Evolutionary conservation across 2,797 vertebrate genomes (phyloP), one percentile per base, ranked within the genome.

Genomic region (Poeciliopsis gracilis): DNA sequence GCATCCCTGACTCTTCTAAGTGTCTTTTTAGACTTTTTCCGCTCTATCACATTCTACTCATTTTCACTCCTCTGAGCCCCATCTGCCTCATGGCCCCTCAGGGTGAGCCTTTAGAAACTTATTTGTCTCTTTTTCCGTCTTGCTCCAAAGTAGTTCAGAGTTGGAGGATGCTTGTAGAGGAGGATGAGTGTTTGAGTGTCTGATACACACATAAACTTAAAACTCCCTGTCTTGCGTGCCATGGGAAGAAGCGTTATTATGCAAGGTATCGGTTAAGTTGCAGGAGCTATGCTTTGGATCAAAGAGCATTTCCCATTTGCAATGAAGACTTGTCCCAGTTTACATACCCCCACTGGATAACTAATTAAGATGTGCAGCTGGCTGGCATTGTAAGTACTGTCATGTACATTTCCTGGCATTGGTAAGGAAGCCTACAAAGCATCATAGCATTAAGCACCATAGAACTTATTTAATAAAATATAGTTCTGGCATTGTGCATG

Each of bases 11-110:
- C 85, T 90, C 86, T 88, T 85, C 86, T 88, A 90, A 88, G 84
- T 87, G 85, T 91, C 88, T 92, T 93, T 94, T 84, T 84, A 91
- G 85, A 88, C 88, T 89, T 88, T 91, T 95, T 94, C 91, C 92
- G 92, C 92, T 91, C 90, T 84, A 90, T 88, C 87, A 89, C 82
- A 89, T 91, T 92, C 93, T 81, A 93, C 94, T 95, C 91, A 94
- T 93, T 93, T 90, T 89, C 82, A 79, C 88, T 91, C 85, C 88
- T 93, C 87, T 81, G 81, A 86, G 85, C 77, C 82, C 86, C 88
- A 93, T 93, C 85, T 89, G 87, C 87, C 86, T 93, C 80, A 66
- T 33, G 13, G 84, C 88, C 90, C 92, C 88, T 83, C 75, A 53
- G 93, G 89, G 80, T 59, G 13, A 86, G 84, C 70, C 86, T 89